phyloP scores from a whole-genome alignment of 92 coral and sea anemone genomes.

The Ricordea florida region DNA sequence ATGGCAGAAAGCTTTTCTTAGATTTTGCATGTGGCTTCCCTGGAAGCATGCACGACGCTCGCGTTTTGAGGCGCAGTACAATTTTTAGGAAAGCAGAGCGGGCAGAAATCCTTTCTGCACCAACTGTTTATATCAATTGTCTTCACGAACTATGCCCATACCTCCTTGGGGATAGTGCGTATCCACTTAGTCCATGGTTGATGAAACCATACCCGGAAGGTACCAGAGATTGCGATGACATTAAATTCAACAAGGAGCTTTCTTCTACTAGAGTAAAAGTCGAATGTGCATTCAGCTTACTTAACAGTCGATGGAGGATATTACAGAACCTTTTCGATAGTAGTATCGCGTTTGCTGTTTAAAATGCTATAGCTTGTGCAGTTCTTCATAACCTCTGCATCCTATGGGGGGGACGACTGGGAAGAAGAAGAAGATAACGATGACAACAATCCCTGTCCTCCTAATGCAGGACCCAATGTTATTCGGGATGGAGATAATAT shows the following conservation, averaged over 20 bases:
- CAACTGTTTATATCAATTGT: neutral
- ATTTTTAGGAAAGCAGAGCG: too few relatives aligned
- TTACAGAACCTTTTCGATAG: neutral
- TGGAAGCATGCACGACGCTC: neutral
- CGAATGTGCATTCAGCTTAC: neutral
- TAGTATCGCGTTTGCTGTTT: neutral
- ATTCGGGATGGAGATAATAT: conserved; percentile 11
- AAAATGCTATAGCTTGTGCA: conserved; percentile 4
- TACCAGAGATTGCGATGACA: neutral
- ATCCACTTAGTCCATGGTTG: neutral
- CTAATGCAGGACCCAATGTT: neutral
- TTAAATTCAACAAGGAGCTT: neutral
- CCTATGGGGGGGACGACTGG: neutral
- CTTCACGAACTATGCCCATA: neutral
- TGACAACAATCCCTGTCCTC: neutral
- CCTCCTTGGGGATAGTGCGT: neutral
- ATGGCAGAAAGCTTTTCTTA: neutral
- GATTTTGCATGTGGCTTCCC: neutral
- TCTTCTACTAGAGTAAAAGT: neutral
- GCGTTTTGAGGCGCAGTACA: neutral
- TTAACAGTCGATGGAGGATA: neutral
- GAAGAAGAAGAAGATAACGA: neutral
- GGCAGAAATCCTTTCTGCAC: neutral
- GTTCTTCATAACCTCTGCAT: too few relatives aligned
- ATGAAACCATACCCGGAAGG: neutral